Conservation (phyloP, 2,797 vertebrate genomes). For the Girardinus metallicus region DNA sequence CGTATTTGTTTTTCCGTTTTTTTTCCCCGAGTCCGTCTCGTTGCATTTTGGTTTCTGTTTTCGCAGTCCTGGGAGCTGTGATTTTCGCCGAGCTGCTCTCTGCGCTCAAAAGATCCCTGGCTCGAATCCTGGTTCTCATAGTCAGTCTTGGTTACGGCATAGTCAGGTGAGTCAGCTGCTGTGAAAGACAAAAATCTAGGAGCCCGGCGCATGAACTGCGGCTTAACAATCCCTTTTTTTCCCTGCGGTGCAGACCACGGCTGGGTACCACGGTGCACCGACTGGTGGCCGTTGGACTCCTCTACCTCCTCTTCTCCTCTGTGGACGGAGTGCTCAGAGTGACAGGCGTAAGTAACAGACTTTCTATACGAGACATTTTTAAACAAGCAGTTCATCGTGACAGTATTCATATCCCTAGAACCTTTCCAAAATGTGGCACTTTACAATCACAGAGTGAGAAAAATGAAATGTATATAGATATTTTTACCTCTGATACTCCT, state of each 20-base stretch:
- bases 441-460: background rate
- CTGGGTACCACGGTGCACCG: constrained; percentile 93
- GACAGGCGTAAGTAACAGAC: constrained; percentile 86
- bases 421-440: no score
- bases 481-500: background rate
- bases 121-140: constrained; percentile 93
- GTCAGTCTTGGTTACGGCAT: constrained; percentile 96
- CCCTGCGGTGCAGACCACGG: constrained; percentile 82
- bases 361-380: background rate
- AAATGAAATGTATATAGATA: background rate
- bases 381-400: background rate
- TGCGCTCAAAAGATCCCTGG: constrained; percentile 92
- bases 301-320: constrained; percentile 94
- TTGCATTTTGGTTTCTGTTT: constrained; percentile 6
- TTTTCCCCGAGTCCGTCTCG: accelerated
- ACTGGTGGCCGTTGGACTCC: constrained; percentile 89
- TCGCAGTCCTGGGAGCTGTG: constrained; percentile 88
- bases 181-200: background rate
- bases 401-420: background rate
- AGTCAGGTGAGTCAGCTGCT: constrained; percentile 86
- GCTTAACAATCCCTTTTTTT: background rate
- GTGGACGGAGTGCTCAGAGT: constrained; percentile 95
- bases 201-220: background rate
- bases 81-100: constrained; percentile 95
- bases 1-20: background rate